phyloP scores from a whole-genome alignment of 1,140 invertebrate genomes.

The Drosophila novamexicana region DNA sequence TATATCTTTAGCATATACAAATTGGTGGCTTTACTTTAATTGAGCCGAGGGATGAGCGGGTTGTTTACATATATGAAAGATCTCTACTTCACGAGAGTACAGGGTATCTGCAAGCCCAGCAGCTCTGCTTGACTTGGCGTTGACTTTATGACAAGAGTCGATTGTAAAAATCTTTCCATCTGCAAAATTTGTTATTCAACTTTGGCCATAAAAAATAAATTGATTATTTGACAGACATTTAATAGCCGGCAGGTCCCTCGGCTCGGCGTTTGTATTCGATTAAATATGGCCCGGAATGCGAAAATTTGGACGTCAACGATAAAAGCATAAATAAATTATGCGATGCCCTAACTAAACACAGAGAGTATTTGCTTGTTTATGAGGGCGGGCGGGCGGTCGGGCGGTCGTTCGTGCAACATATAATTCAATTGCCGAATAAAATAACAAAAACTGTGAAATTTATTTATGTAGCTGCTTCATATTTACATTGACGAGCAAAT shows the following conservation, averaged over 20 bases:
- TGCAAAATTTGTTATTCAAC: slow-evolving; percentile 7
- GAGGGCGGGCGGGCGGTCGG: not conserved
- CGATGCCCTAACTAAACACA: slow-evolving; percentile 13
- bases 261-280: slow-evolving; percentile 6
- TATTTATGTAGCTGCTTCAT: slow-evolving; percentile 43
- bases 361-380: slow-evolving; percentile 19
- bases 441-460: slow-evolving; percentile 56
- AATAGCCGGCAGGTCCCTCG: slow-evolving; percentile 15
- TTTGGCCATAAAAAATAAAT: slow-evolving; percentile 2
- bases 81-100: not conserved
- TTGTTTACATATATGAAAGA: no score
- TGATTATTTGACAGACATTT: slow-evolving; percentile 31
- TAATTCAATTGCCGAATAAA: slow-evolving; percentile 50
- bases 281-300: slow-evolving; percentile 10
- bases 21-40: no score
- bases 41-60: no score
- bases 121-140: not conserved
- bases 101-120: not conserved
- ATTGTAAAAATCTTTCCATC: slow-evolving; percentile 2
- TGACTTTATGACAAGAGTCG: not conserved
- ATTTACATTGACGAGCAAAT: slow-evolving; percentile 65
- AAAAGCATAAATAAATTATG: slow-evolving; percentile 31
- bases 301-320: not conserved
- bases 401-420: slow-evolving; percentile 4
- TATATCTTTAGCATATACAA: no score